Evolutionary conservation across 2,797 vertebrate genomes (phyloP), one percentile per base, ranked within the genome.

Genomic region (Gastrophryne carolinensis): DNA sequence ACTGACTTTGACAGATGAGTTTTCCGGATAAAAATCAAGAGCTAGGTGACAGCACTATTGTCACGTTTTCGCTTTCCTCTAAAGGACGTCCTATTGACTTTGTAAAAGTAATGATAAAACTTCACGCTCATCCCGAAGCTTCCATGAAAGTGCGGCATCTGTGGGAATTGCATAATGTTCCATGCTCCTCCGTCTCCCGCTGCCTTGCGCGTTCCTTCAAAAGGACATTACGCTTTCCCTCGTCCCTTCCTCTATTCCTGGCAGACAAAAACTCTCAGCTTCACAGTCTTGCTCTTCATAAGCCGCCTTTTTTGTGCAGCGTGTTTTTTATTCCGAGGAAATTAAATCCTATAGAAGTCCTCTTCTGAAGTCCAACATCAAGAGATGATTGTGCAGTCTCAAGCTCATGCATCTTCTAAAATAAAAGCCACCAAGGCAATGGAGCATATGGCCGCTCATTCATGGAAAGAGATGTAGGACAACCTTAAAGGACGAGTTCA

Each of bases 321-420:
- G 27, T 12, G 49, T 12, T 68, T 78, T 77, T 78, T 58, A 78
- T 72, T 57, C 37, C 50, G 68, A 64, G 37, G 58, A 78, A 78
- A 78, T 78, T 71, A 78, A 78, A 78, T 71, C 60, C 75, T 58
- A 57, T 66, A 58, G 68, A 78, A 78, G 60, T 62, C 4, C 37
- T 72, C 75, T 41, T 78, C 37, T 78, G 75, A 78, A 72, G 75
- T 78, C 53, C 13, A 21, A 35, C 60, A 78, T 78, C 60, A 78
- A 72, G 61, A 50, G 61, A 47, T 54, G 27, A 57, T 53, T 75
- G 73, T 69, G 12, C 15, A 52, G 56, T 61, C 53, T 27, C 65
- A 50, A 35, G 44, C 49, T 75, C 61, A 61, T 69, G 54, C 26
- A 15, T 44, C 21, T 53, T 24, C 7, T 17, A 8, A 37, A 29